Evolutionary conservation across 2,888 invertebrate species (phyloP), one percentile per base, ranked within the genome.

Genomic region (Itoplectis maculator): DNA sequence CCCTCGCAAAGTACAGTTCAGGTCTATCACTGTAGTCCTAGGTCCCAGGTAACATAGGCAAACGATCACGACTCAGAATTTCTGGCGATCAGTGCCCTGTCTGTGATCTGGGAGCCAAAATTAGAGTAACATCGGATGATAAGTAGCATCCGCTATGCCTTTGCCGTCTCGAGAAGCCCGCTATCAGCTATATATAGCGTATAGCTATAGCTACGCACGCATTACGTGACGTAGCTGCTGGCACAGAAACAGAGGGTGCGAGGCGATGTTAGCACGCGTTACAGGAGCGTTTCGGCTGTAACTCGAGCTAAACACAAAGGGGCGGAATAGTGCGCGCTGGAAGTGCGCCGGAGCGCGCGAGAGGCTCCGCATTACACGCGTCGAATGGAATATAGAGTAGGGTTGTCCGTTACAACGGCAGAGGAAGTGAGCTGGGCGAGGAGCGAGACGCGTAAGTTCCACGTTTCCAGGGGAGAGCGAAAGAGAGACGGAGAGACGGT

Each of bases 361-460:
- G 69, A 42, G 40, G 37, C 54, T 8, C 49, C 40, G 81, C 78
- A 87, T 86, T 86, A 89, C 88, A 87, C 83, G 87, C 86, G 87
- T 88, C 88, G 88, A 87, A 87, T 86, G 87, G 89, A 89, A 89
- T 89, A 89, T 88, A 89, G 89, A 89, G 89, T 88, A 86, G 87
- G 83, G 81, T 74, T 20, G 73, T 47, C 73, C 47, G 47, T 73
- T 73, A 61, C 65, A 65, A 45, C 13, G 45, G 20, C 5, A 23
- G 23, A 1, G 45, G 65, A 42, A n/a, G n/a, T 5, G 13, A 42
- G 47, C 4, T 49, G 45, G 2, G 47, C 9, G 11, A 9, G 40
- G 15, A 35, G 47, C 23, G 42, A 23, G 7, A 18, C 2, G 29
- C 54, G 23, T 42, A 15, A n/a, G 45, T 29, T 29, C 37, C 35